Evolutionary conservation across 2,888 invertebrate genomes (phyloP).

Genomic region (Lagria hirta): DNA sequence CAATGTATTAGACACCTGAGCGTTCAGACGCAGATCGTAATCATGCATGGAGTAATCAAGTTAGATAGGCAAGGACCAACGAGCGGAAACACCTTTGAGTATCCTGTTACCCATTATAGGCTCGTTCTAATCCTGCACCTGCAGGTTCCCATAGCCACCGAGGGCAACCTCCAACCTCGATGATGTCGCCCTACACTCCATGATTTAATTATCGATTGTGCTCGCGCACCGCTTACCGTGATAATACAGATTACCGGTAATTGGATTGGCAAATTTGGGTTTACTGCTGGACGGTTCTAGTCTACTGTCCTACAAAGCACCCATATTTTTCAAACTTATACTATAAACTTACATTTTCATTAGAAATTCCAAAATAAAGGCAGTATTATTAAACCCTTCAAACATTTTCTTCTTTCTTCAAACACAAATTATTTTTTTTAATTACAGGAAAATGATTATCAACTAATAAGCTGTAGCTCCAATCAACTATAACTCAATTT

Average conservation of each 20-base stretch:
- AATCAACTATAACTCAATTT: too few relatives aligned
- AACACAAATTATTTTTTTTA: not conserved
- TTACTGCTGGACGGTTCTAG: constrained; percentile 26
- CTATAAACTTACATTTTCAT: too few relatives aligned
- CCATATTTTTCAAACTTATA: too few relatives aligned
- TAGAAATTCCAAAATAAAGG: too few relatives aligned
- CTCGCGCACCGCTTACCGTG: constrained; percentile 37
- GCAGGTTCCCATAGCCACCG: constrained; percentile 43
- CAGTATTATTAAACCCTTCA: too few relatives aligned
- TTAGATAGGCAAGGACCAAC: constrained; percentile 36
- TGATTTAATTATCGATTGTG: constrained; percentile 46
- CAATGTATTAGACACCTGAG: constrained; percentile 31
- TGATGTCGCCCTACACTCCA: constrained; percentile 34
- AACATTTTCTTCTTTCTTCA: constrained; percentile 5
- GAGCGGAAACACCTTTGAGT: constrained; percentile 45
- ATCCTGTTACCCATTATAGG: constrained; percentile 43
- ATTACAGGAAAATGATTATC: constrained; percentile 6
- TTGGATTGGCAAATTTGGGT: constrained; percentile 44
- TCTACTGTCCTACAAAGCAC: constrained; percentile 13
- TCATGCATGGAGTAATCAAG: constrained; percentile 34
- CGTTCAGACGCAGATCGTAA: constrained; percentile 27
- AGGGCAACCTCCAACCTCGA: constrained; percentile 30
- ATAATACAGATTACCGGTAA: constrained; percentile 47
- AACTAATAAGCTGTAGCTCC: too few relatives aligned
- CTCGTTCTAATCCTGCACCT: constrained; percentile 34